A percentile compares a stretch with the other conserved stretches of the same genome.
These are phyloP conservation scores for Sterrhoptilus dennistouni DNA, from an alignment of 2,113 vertebrate species.

Conservation along the genomic window DNA sequence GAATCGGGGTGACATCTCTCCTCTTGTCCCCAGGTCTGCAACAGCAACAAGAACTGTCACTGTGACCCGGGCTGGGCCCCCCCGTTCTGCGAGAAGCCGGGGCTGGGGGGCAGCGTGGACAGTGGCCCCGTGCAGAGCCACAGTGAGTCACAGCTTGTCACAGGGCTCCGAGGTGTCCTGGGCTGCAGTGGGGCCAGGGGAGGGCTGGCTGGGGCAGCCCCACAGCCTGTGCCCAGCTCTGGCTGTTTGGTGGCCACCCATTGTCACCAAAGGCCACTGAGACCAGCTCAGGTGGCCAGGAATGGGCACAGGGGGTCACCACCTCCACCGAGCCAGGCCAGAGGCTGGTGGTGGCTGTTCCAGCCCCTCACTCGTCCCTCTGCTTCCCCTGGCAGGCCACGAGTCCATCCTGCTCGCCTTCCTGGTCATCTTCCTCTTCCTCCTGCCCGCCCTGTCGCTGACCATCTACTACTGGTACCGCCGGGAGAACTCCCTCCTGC, in stretches of 20 bases:
- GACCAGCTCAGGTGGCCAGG: background rate
- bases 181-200: rapidly evolving
- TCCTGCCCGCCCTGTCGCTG: constrained; percentile 75
- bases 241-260: background rate
- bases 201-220: background rate
- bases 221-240: background rate
- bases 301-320: rapidly evolving
- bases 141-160: constrained; percentile 68
- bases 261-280: rapidly evolving
- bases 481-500: constrained; percentile 73
- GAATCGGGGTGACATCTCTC: background rate
- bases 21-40: constrained; percentile 83
- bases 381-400: constrained; percentile 66
- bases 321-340: rapidly evolving
- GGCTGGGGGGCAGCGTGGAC: constrained; percentile 90
- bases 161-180: rapidly evolving
- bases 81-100: constrained; percentile 86
- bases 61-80: constrained; percentile 89
- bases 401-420: constrained; percentile 72
- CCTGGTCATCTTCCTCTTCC: constrained; percentile 82
- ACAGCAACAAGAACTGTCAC: constrained; percentile 94
- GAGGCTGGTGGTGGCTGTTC: background rate
- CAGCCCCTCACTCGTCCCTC: background rate
- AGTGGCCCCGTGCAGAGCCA: constrained; percentile 86
- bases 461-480: constrained; percentile 82